These are phyloP conservation scores for Phacellophora camtschatica DNA, from an alignment of 30 jellyfish, hydroid and myxozoan species.

Conservation along the genomic window DNA sequence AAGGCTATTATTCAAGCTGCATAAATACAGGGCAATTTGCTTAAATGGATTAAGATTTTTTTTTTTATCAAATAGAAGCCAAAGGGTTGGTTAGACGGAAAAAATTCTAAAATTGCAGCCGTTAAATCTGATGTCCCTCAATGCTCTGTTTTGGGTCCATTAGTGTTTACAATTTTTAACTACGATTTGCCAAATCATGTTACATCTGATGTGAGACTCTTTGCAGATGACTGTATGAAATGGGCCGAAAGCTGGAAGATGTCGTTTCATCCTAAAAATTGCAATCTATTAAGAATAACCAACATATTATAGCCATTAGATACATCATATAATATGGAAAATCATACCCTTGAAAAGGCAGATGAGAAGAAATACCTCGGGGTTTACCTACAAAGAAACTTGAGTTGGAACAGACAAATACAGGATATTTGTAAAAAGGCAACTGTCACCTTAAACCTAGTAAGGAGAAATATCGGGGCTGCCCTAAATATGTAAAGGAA, in stretches of 20 bases:
- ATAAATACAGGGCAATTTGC: slow-evolving; percentile 2
- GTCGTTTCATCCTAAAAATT: slow-evolving; percentile 6
- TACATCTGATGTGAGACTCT: slow-evolving; percentile 5
- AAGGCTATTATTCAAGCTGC: background rate
- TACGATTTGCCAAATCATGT: slow-evolving; percentile 43
- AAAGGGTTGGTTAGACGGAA: background rate
- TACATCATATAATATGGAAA: slow-evolving; percentile 28
- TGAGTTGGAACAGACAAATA: slow-evolving; percentile 28
- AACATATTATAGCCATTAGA: slow-evolving; percentile 24
- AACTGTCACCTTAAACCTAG: slow-evolving; percentile 23
- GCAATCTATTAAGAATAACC: slow-evolving; percentile 20
- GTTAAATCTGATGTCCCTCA: slow-evolving; percentile 37
- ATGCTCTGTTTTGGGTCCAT: slow-evolving; percentile 35
- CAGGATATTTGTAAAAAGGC: slow-evolving; percentile 20
- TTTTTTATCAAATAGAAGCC: slow-evolving; percentile 13
- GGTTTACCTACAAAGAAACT: background rate
- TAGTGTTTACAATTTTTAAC: slow-evolving; percentile 21
- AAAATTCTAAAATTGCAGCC: background rate
- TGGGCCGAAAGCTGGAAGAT: slow-evolving; percentile 20
- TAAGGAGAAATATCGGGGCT: slow-evolving; percentile 36
- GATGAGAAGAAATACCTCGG: slow-evolving; percentile 1
- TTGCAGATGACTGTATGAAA: slow-evolving; percentile 20
- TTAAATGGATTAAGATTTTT: slow-evolving; percentile 8
- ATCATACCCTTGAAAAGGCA: slow-evolving; percentile 14
- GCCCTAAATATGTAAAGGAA: background rate